Evolutionary conservation across 1,140 invertebrate species (phyloP), one percentile per base, ranked within the genome.

Genomic region (Drosophila novamexicana): DNA sequence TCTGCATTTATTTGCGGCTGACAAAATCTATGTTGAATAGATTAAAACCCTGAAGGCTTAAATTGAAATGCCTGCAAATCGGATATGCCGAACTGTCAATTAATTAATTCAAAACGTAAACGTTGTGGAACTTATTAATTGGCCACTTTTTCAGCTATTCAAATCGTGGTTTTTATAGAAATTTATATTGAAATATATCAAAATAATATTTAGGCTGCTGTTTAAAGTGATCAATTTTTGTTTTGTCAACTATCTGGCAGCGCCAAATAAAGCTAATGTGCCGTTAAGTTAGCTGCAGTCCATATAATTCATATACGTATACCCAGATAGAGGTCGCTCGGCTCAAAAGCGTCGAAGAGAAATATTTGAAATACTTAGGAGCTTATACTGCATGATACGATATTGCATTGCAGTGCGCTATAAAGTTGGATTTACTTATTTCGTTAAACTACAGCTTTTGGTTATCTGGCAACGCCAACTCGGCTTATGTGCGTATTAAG

Each of bases 401-500:
- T 50, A 50, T 32, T 14, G 49, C 49, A 32, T 3, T n/a, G 6
- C 32, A 12, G 32, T 50, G 12, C 49, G 12, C 49, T 12, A 12
- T 29, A 49, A 49, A 49, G 18, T 49, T 29, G 10, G 2, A 29
- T 49, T 12, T 29, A 49, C 18, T 45, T 45, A 45, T 45, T 45
- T 45, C 9, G 1, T 52, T 52, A 14, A 52, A 34, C 36, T 3
- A 12, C 29, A 54, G 52, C 52, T 18, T 54, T 36, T 6, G 16
- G 34, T 10, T 54, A 54, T 54, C 52, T 54, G 52, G 52, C 52
- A 54, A 54, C 34, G 52, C 34, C 52, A 54, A 14, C 32, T 18
- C 4, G 6, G 50, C 49, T 52, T 52, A 52, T 14, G 29, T n/a
- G 50, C n/a, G 16, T 10, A 47, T 47, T 47, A 47, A 47, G 45